Percentiles rank a stretch among this genome's conserved stretches.
These are phyloP conservation scores for Telmatherina bonti DNA, from an alignment of 2,797 vertebrate genomes.

Conservation along the genomic window DNA sequence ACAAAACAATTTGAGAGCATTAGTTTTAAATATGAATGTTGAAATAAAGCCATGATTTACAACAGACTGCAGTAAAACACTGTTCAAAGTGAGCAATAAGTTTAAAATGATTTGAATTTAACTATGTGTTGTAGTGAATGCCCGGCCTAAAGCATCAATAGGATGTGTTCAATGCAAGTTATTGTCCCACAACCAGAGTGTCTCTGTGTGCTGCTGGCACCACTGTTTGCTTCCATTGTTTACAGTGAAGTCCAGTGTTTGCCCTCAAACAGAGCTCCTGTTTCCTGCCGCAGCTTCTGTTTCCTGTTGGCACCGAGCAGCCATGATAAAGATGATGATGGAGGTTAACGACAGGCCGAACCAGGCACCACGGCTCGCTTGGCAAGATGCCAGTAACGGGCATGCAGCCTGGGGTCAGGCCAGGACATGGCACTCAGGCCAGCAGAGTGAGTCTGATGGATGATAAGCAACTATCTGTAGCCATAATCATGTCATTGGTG, in stretches of 20 bases:
- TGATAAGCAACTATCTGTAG: slow-evolving; percentile 11
- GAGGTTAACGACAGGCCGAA: slow-evolving; percentile 46
- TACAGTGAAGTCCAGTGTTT: slow-evolving; percentile 35
- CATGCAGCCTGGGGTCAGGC: slow-evolving; percentile 41
- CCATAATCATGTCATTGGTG: slow-evolving; percentile 37
- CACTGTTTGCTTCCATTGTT: slow-evolving; percentile 2
- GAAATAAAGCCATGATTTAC: too few species aligned
- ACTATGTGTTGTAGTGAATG: background rate
- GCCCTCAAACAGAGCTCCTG: slow-evolving; percentile 52
- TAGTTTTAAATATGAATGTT: too few species aligned
- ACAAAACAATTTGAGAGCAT: too few species aligned
- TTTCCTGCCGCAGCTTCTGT: slow-evolving; percentile 54
- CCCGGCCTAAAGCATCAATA: background rate
- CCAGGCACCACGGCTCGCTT: slow-evolving; percentile 46
- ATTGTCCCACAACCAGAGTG: background rate
- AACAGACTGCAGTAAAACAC: too few species aligned
- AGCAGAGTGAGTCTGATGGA: slow-evolving; percentile 18
- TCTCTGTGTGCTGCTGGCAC: slow-evolving; percentile 9
- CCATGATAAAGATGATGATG: slow-evolving; percentile 23
- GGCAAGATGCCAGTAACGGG: slow-evolving; percentile 37
- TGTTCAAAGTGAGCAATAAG: background rate
- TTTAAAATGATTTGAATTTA: background rate
- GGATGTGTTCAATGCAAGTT: background rate
- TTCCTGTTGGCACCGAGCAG: slow-evolving; percentile 52
- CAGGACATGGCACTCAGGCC: slow-evolving; percentile 19